Base-by-base conservation (phyloP, 92 coral and sea anemone genomes). In the Hydrozoanthus gracilis region DNA sequence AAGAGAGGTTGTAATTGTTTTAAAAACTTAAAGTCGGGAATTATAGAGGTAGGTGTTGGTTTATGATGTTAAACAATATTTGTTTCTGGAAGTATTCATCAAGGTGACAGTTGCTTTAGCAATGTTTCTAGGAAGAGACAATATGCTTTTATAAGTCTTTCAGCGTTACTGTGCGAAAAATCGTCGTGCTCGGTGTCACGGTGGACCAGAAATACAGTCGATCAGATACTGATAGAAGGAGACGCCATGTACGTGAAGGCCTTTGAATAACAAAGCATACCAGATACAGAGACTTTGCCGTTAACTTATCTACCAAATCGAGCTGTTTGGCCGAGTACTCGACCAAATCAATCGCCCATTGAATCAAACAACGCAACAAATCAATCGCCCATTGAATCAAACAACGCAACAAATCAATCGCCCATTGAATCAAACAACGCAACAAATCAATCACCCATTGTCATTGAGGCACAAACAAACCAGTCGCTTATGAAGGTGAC, bases 121-220 rank as follows among this genome's bases (percentile, higher is more conserved):
- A 27, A 27, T 27, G 39, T 27, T 27, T 27, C 39, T 27, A 27
- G 39, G 39, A 2, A 2, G 39, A 27, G 39, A 27, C 39, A 27
- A 27, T 27, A 2, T 27, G 39, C 39, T 27, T 27, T 27, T 27
- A 27, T 27, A 27, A 27, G 39, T 27, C 39, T 27, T 27, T 27
- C 39, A 27, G 39, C 39, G 39, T 27, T 27, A 27, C 39, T 27
- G 39, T 27, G 39, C 39, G 39, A 27, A 27, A 27, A 27, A 27
- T 27, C 39, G 39, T 27, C 39, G 39, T 27, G 39, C 50, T 78
- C 86, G 45, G 88, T 91, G 72, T 16, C 56, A 77, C 82, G 67
- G 14, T 89, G 90, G 94, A 82, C 18, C 35, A 71, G 90, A 50
- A 46, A 51, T 55, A 86, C 78, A 61, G 84, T 88, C 48, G 91